Evolutionary conservation across 1,140 invertebrate species (phyloP), one percentile per base, ranked within the genome.

Genomic region (Heliconius eleuchia): DNA sequence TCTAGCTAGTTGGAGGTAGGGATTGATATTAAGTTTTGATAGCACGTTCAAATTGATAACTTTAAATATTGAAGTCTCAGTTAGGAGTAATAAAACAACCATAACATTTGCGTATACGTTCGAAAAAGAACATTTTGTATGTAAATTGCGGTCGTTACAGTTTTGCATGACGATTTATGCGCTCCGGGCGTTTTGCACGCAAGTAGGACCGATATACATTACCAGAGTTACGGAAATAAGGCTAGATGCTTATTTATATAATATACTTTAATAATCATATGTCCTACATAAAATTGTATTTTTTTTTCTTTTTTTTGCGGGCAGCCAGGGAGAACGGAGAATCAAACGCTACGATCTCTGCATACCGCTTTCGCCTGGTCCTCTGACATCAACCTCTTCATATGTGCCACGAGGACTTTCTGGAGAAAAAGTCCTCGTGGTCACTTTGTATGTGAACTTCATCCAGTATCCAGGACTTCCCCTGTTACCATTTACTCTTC

Each of bases 161-260:
- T 66, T 66, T 66, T 66, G 60, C 60, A 66, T 66, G 60, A 66
- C 60, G 71, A 80, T 80, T 80, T 80, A 80, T 80, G 72, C 72
- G 27, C 37, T n/a, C 30, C 55, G 50, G 39, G 79, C 57, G 66
- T 18, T n/a, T 57, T 42, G 76, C 76, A 81, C 80, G 80, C 76
- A 19, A 66, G 60, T 3, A 16, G 0, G 27, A 11, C 30, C 60
- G 27, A 27, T 66, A 66, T 66, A 66, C 60, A 5, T 66, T 30
- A 66, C 60, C 60, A 1, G 23, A 30, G 23, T 57, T 9, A 57
- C 19, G 55, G 19, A 57, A 23, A 57, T 57, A 23, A 57, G n/a
- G n/a, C n/a, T 57, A 57, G 19, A 23, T 57, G 55, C 7, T 23
- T 57, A 57, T 57, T 19, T 57, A 2, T 57, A 23, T n/a, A 57